Percentiles rank a stretch among this genome's conserved stretches.
These are phyloP conservation scores for Petrocephalus sullivani DNA, from an alignment of 2,797 vertebrate genomes.

Conservation along the genomic window DNA sequence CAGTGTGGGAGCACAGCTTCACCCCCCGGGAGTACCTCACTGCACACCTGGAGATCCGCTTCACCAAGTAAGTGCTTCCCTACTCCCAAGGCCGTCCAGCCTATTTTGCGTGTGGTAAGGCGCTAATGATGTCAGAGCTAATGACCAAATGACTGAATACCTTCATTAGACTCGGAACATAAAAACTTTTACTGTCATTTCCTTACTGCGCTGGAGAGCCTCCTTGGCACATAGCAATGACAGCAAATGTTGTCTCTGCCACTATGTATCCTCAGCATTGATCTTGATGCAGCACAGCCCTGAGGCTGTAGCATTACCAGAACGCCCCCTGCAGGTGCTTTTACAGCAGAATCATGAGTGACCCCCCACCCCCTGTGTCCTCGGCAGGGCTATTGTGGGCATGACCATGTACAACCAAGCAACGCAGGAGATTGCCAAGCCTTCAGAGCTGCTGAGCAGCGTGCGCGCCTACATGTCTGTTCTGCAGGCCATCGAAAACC, in stretches of 20 bases:
- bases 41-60: slow-evolving; percentile 96
- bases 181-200: neutral
- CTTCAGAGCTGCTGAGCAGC: slow-evolving; percentile 92
- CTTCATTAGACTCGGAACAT: neutral
- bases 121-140: neutral
- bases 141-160: neutral
- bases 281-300: too few species aligned
- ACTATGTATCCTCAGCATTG: neutral
- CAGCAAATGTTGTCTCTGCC: neutral
- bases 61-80: slow-evolving; percentile 84
- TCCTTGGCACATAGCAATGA: neutral
- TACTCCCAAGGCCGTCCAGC: neutral
- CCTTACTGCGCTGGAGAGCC: neutral
- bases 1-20: slow-evolving; percentile 97
- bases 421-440: slow-evolving; percentile 98
- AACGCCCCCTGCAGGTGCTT: neutral
- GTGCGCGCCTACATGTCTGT: slow-evolving; percentile 98
- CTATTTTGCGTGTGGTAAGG: neutral
- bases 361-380: neutral
- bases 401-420: slow-evolving; percentile 99
- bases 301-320: neutral
- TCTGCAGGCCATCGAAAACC: slow-evolving; percentile 97
- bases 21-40: slow-evolving; percentile 96
- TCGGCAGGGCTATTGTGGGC: slow-evolving; percentile 77
- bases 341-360: neutral